Base-by-base conservation (phyloP, 1,140 invertebrate species). In the Micrasema minimum region DNA sequence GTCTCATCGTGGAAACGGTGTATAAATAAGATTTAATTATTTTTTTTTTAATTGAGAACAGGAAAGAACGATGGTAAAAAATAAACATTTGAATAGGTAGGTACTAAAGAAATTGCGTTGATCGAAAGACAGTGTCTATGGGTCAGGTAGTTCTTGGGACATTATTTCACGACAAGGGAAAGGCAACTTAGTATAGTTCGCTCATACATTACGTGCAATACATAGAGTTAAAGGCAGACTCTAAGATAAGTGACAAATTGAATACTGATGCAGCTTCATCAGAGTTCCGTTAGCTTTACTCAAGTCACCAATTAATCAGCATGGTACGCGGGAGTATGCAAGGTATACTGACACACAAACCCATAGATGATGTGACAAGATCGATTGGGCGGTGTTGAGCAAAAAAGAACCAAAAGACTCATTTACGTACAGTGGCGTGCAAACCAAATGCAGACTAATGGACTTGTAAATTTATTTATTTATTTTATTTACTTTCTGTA, bases 151-250 rank as follows among this genome's bases (percentile, higher is more conserved):
- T 41, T 59, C 55, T 41, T 20, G 18, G 12, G 55, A 41, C 55
- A 59, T 59, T n/a, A 41, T 38, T 18, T 59, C 35, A 38, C 2
- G 55, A 59, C 35, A 38, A 59, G 22, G n/a, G 23, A 37, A n/a
- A 57, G 26, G 16, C 26, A n/a, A 31, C 26, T 16, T 57, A 38
- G 18, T 22, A 41, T 41, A n/a, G n/a, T 53, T 7, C 11, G 26
- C 50, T 11, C 9, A 31, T 53, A 14, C 20, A 59, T 59, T 59
- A 59, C 37, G 55, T 59, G 55, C 55, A 31, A 22, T 59, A 37
- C 18, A 59, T 59, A 31, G 38, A 59, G 11, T 59, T 41, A 59
- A 20, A 35, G 38, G 35, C 16, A 35, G 31, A 2, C 22, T 16
- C 51, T 26, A n/a, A 35, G 55, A 38, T 41, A 59, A 59, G 18